Percentiles rank a stretch among this genome's conserved stretches.
phyloP scores from a whole-genome alignment of 2,797 vertebrate genomes.

The Tapera naevia region DNA sequence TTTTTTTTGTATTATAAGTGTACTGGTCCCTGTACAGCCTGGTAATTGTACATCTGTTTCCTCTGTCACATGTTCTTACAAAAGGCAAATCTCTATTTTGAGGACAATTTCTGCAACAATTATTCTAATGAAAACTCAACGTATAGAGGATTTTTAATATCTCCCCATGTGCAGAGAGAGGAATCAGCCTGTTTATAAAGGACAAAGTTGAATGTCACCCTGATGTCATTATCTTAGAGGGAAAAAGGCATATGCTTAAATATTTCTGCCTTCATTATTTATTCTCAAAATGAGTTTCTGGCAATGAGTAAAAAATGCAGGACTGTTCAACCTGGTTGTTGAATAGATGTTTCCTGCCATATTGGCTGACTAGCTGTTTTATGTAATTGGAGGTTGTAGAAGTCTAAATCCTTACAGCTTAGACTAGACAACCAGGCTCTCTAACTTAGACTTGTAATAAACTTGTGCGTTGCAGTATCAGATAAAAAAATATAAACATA shows the following conservation, averaged over 20 bases:
- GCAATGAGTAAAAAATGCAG: not conserved
- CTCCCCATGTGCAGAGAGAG: not conserved
- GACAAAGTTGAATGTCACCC: not conserved
- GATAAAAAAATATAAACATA: not conserved
- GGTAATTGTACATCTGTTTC: not conserved
- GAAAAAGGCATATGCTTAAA: not conserved
- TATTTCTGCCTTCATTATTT: not conserved
- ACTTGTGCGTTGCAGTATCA: not conserved
- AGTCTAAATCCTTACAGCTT: not conserved
- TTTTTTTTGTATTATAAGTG: not conserved
- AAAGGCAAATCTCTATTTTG: not conserved
- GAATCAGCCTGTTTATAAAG: not conserved
- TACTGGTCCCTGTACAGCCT: not conserved
- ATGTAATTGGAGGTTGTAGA: not conserved
- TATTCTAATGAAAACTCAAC: not conserved
- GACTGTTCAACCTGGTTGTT: not conserved
- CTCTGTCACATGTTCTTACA: not conserved
- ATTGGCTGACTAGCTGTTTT: not conserved
- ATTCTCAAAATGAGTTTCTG: not conserved
- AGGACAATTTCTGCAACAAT: not conserved
- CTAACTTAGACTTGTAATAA: not conserved
- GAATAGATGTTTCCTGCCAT: not conserved
- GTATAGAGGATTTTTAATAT: not conserved
- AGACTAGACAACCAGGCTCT: not conserved
- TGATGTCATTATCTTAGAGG: not conserved